phyloP scores from a whole-genome alignment of 2,797 vertebrate species.

The Oceanodroma leucorhoa region DNA sequence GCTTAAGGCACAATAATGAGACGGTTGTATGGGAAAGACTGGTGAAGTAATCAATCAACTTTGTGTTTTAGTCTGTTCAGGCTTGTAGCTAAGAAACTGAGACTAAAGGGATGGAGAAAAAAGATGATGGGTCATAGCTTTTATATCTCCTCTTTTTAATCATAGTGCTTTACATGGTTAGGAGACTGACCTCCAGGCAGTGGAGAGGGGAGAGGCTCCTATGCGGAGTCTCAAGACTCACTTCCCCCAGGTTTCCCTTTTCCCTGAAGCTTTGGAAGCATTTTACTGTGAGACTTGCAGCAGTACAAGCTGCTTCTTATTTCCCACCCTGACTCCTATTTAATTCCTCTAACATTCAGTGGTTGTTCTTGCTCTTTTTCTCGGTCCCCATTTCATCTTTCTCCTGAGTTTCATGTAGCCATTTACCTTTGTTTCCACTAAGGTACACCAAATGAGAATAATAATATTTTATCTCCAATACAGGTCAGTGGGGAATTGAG shows the following conservation, averaged over 20 bases:
- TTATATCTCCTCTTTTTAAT: background rate
- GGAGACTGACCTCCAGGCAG: background rate
- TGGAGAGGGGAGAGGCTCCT: background rate
- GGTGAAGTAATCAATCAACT: constrained; percentile 41
- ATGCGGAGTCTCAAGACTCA: background rate
- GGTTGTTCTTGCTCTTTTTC: background rate
- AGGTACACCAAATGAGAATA: background rate
- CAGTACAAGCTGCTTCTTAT: background rate
- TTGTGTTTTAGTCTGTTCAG: background rate
- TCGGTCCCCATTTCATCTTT: background rate
- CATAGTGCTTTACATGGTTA: background rate
- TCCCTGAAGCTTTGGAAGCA: background rate
- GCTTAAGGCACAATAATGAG: constrained; percentile 46
- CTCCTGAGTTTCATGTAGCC: background rate
- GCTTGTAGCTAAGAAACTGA: constrained; percentile 13
- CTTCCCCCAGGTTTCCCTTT: background rate
- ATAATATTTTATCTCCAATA: background rate
- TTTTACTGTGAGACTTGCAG: background rate
- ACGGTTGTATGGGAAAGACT: constrained; percentile 25
- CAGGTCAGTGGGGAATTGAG: background rate
- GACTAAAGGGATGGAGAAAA: background rate
- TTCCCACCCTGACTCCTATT: background rate
- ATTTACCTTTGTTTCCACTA: background rate
- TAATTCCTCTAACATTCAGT: background rate
- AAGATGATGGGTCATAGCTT: background rate